Conservation (phyloP, 2,113 vertebrate species). For the Panthera tigris region DNA sequence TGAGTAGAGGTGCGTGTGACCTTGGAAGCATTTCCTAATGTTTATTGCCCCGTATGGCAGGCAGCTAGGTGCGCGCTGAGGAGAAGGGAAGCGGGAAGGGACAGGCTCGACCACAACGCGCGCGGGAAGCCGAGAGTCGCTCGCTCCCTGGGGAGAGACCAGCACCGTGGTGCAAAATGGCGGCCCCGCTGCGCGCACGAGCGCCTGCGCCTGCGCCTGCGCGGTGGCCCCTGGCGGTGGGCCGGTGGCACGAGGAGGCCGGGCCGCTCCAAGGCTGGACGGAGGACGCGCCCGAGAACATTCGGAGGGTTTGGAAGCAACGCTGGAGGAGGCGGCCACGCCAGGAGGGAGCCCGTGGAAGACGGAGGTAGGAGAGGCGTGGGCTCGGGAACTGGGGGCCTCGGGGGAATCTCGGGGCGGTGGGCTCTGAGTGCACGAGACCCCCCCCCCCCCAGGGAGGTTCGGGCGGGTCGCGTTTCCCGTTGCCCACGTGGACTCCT, state of each 20-base stretch:
- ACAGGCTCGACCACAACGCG: not conserved
- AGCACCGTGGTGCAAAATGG: too few species aligned
- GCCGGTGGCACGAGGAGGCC: not conserved
- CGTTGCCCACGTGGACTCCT: not conserved
- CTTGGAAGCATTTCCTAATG: not conserved
- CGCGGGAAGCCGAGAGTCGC: not conserved
- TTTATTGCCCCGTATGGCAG: not conserved
- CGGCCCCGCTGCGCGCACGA: too few species aligned
- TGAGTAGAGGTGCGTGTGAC: too few species aligned
- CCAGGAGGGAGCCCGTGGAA: rapidly evolving
- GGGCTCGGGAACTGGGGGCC: not conserved
- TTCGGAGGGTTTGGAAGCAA: not conserved
- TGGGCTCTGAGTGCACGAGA: too few species aligned
- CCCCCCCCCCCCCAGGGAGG: too few species aligned
- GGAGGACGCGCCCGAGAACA: not conserved
- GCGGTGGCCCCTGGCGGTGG: rapidly evolving
- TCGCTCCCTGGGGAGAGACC: not conserved
- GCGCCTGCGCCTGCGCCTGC: too few species aligned
- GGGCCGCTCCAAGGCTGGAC: not conserved
- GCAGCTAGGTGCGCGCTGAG: not conserved
- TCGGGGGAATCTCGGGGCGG: too few species aligned
- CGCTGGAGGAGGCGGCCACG: not conserved
- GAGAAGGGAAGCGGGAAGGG: not conserved
- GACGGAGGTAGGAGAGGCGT: too few species aligned
- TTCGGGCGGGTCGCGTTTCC: not conserved